Percentiles rank a stretch among this genome's conserved stretches.
These are phyloP conservation scores for Auanema freiburgensis DNA, from an alignment of 2,888 invertebrate species.

Conservation along the genomic window DNA sequence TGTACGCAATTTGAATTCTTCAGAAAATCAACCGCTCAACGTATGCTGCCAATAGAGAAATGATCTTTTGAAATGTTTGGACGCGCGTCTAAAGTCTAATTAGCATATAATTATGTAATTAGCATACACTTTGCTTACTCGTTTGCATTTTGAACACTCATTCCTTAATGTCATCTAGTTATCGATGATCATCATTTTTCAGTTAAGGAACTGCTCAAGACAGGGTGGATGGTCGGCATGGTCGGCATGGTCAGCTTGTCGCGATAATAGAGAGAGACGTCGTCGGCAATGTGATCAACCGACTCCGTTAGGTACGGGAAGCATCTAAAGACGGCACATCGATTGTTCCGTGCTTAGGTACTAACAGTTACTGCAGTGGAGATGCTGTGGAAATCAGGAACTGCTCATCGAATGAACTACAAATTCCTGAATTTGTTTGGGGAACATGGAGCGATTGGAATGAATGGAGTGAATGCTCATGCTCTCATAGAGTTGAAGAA, in stretches of 20 bases:
- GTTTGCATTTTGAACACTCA: neutral
- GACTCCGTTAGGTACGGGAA: neutral
- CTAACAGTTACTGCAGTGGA: neutral
- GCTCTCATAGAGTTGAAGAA: neutral
- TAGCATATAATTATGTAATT: too few species aligned
- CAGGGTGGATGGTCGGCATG: neutral
- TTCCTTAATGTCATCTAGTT: neutral
- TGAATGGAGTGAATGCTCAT: slow-evolving; percentile 10
- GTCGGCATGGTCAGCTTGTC: neutral
- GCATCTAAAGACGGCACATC: neutral
- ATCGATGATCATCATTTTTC: neutral
- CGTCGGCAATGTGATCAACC: slow-evolving; percentile 3
- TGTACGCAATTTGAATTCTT: neutral
- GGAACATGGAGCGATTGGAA: slow-evolving; percentile 13
- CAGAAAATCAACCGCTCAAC: too few species aligned
- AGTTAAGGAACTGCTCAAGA: neutral
- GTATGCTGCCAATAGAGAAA: too few species aligned
- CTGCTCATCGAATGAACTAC: neutral
- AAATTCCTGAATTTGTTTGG: slow-evolving; percentile 11
- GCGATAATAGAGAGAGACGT: neutral
- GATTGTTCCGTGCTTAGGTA: neutral
- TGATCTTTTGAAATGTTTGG: too few species aligned
- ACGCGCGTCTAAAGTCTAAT: too few species aligned
- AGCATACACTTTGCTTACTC: too few species aligned
- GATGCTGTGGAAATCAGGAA: neutral